Percentiles rank a stretch among this genome's conserved stretches.
These are phyloP conservation scores for Podargus strigoides DNA, from an alignment of 2,797 vertebrate genomes.

Conservation along the genomic window DNA sequence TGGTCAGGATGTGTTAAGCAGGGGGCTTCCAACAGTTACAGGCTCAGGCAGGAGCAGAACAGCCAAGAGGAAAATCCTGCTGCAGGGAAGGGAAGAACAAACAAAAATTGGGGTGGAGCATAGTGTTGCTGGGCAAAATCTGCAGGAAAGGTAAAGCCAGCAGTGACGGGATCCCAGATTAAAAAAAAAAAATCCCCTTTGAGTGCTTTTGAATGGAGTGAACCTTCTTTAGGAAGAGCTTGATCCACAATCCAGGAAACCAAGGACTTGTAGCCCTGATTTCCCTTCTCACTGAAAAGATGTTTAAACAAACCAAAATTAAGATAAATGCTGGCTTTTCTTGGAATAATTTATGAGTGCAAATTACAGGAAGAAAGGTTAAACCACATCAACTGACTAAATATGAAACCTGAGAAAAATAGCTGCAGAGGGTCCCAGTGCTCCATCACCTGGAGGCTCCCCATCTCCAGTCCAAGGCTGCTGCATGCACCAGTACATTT, in stretches of 20 bases:
- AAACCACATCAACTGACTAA: neutral
- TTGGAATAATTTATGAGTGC: neutral
- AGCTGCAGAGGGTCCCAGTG: neutral
- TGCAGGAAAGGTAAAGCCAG: neutral
- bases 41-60: neutral
- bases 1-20: neutral
- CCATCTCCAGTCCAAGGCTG: neutral
- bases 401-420: neutral
- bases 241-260: neutral
- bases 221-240: neutral
- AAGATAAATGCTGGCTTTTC: neutral
- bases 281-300: neutral
- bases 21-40: neutral
- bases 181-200: neutral
- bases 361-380: neutral
- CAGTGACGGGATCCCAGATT: neutral
- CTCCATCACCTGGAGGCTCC: neutral
- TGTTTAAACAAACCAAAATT: neutral
- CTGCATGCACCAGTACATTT: neutral
- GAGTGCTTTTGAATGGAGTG: neutral
- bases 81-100: neutral
- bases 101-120: neutral
- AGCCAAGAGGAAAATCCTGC: neutral
- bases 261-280: rapidly evolving
- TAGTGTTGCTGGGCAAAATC: neutral